Evolutionary conservation across 2,888 invertebrate genomes (phyloP).

Genomic region (Tetragnatha montana): DNA sequence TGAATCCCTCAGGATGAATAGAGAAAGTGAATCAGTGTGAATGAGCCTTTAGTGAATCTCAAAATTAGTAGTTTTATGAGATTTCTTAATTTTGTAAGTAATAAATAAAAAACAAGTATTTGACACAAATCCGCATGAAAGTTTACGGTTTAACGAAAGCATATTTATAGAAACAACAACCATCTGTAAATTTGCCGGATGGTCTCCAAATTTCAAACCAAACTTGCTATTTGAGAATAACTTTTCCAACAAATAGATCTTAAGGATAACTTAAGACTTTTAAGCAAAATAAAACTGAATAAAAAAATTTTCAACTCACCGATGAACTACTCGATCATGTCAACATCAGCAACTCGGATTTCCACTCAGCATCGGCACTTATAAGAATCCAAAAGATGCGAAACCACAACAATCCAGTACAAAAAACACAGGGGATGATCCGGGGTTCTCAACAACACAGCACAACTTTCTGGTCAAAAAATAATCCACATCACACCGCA

Average conservation of each 20-base stretch:
- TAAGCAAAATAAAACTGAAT: not conserved
- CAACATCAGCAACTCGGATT: constrained; percentile 11
- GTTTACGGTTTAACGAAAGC: too few relatives aligned
- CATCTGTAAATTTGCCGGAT: too few relatives aligned
- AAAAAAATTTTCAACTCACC: constrained; percentile 6
- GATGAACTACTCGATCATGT: constrained; percentile 18
- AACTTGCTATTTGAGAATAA: too few relatives aligned
- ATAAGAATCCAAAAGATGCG: not conserved
- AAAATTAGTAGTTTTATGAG: too few relatives aligned
- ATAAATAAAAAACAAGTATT: too few relatives aligned
- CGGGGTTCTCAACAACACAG: not conserved
- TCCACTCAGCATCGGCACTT: not conserved
- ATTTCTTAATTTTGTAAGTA: too few relatives aligned
- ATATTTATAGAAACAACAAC: too few relatives aligned
- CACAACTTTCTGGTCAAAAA: not conserved
- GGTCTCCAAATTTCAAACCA: too few relatives aligned
- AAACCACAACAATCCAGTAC: constrained; percentile 13
- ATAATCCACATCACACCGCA: constrained; percentile 12
- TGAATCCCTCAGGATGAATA: too few relatives aligned
- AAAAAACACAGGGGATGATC: not conserved
- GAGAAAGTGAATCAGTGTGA: too few relatives aligned
- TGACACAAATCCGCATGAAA: too few relatives aligned
- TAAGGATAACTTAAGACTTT: not conserved
- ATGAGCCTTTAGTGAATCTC: too few relatives aligned
- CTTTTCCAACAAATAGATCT: not conserved